phyloP scores from a whole-genome alignment of 2,888 invertebrate genomes.

The Cryptosula pallasiana region DNA sequence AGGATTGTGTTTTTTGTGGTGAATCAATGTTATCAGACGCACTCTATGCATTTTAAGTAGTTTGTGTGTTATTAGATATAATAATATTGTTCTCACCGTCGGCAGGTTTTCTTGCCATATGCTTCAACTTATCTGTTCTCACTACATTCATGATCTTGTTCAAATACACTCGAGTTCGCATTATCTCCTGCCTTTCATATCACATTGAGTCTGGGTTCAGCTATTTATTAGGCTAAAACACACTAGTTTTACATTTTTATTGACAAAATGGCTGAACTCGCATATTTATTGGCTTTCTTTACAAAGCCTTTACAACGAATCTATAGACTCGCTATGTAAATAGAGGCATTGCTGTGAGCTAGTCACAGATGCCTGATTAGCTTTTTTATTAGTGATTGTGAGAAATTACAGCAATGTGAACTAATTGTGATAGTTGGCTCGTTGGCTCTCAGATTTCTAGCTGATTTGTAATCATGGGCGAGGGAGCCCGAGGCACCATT shows the following conservation, averaged over 20 bases:
- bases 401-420: background rate
- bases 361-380: background rate
- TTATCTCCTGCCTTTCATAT: constrained; percentile 9
- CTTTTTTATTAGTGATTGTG: background rate
- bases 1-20: background rate
- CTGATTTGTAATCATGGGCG: too few relatives aligned
- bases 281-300: constrained; percentile 24
- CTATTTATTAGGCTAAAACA: constrained; percentile 21
- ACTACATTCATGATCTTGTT: background rate
- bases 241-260: constrained; percentile 23
- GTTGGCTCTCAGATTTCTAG: too few relatives aligned
- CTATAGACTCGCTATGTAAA: background rate
- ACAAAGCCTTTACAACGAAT: background rate
- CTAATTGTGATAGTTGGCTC: background rate
- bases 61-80: background rate
- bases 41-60: constrained; percentile 13
- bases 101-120: constrained; percentile 17
- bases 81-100: background rate
- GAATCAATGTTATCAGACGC: background rate
- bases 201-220: background rate
- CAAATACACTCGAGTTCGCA: constrained; percentile 11
- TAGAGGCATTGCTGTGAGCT: background rate
- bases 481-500: too few relatives aligned
- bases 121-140: constrained; percentile 22
- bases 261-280: constrained; percentile 24